Conservation (phyloP, 2,113 vertebrate species). For the Serinus canaria region DNA sequence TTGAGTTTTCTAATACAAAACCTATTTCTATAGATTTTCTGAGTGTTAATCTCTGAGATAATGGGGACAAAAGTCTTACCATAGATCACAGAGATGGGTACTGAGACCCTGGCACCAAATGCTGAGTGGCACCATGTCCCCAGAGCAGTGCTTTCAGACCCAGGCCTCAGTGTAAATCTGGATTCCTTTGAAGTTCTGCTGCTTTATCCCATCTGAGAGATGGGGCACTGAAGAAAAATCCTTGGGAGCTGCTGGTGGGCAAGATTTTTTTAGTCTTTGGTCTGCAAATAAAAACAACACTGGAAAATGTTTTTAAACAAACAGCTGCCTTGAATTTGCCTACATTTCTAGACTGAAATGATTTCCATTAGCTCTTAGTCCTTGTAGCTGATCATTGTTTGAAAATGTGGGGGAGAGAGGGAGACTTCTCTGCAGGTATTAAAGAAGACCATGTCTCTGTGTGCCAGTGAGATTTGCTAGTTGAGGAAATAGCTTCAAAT, state of each 20-base stretch:
- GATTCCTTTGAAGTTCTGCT: background rate
- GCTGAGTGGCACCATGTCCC: rapidly evolving
- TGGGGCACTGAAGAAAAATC: background rate
- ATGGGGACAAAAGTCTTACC: background rate
- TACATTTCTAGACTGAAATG: background rate
- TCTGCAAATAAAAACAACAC: background rate
- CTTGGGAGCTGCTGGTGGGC: background rate
- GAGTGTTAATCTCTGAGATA: background rate
- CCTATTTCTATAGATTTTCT: background rate
- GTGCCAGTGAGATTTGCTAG: background rate
- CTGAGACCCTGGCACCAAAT: background rate
- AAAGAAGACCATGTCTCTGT: background rate
- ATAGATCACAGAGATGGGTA: background rate
- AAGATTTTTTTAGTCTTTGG: background rate
- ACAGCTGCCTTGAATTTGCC: background rate
- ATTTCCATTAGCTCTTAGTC: background rate
- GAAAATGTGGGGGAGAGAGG: background rate
- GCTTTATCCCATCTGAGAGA: background rate
- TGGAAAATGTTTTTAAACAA: background rate
- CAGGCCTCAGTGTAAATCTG: background rate
- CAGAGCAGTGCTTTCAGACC: background rate
- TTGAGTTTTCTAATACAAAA: background rate
- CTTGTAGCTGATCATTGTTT: background rate
- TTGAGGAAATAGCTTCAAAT: background rate
- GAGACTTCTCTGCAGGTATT: background rate